phyloP scores from a whole-genome alignment of 2,113 vertebrate genomes.

The Saccopteryx leptura region DNA sequence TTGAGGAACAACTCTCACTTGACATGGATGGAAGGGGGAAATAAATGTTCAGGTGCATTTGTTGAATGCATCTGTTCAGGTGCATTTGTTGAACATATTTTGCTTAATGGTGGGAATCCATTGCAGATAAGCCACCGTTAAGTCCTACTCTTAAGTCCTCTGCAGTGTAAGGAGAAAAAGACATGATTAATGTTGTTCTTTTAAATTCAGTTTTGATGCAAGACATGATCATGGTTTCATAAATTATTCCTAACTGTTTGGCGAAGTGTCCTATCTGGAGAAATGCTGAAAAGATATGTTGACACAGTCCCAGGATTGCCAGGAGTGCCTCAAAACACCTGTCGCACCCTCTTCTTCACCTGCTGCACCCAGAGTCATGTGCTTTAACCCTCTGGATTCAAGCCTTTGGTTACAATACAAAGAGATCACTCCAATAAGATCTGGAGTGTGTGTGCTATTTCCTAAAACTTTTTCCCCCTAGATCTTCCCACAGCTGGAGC shows the following conservation, averaged over 20 bases:
- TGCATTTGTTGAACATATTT: not conserved
- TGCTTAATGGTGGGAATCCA: not conserved
- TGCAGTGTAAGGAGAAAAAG: not conserved
- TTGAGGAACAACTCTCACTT: not conserved
- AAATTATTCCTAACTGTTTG: constrained; percentile 45
- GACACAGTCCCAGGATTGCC: not conserved
- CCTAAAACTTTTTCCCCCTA: not conserved
- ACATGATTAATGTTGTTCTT: not conserved
- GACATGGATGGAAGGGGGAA: not conserved
- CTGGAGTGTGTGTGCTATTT: not conserved
- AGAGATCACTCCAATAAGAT: not conserved
- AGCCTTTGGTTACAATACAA: not conserved
- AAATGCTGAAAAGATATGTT: not conserved
- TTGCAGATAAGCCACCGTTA: not conserved
- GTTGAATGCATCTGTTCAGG: not conserved
- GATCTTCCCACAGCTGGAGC: not conserved
- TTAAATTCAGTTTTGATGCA: constrained; percentile 21
- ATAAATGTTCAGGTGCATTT: not conserved
- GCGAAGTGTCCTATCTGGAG: not conserved
- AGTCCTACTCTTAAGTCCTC: not conserved
- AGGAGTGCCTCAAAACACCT: not conserved
- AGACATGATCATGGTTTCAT: not conserved
- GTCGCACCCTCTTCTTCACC: not conserved
- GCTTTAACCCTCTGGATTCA: not conserved
- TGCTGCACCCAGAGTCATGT: not conserved